Percentiles rank a stretch among this genome's conserved stretches.
Conservation (phyloP, 2,797 vertebrate genomes). For the Zalophus californianus region DNA sequence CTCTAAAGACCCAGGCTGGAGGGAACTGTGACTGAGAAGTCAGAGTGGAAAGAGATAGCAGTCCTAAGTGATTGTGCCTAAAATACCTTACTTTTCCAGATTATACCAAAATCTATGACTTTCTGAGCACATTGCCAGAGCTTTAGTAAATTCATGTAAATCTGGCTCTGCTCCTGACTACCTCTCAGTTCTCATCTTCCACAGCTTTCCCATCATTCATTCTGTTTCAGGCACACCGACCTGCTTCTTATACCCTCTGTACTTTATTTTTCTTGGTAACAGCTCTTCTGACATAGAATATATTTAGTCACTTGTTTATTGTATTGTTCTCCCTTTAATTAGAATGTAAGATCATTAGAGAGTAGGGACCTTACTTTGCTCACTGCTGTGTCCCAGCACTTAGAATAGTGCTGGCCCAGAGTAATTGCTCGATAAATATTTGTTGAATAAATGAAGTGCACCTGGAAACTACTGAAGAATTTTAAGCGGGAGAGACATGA, state of each 20-base stretch:
- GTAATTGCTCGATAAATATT: conserved; percentile 22
- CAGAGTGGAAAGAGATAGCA: neutral
- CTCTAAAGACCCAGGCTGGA: neutral
- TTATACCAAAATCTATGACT: neutral
- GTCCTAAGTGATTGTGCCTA: neutral
- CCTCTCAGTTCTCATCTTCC: neutral
- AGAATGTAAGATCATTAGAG: neutral
- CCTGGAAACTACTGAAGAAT: neutral
- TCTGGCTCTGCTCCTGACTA: neutral
- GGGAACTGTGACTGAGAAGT: neutral
- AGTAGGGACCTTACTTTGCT: neutral
- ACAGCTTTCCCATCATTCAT: neutral
- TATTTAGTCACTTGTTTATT: neutral
- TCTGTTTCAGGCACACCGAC: neutral
- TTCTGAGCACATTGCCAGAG: neutral
- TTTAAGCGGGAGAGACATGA: conserved; percentile 40
- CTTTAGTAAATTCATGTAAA: neutral
- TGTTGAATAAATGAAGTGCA: neutral
- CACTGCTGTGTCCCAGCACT: neutral
- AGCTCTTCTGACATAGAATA: neutral
- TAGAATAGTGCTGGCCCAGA: neutral
- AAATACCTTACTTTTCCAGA: neutral
- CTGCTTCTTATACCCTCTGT: neutral
- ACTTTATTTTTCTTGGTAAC: neutral
- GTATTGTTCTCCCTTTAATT: neutral